Conservation (phyloP, 2,888 invertebrate species). For the Nineta flava region DNA sequence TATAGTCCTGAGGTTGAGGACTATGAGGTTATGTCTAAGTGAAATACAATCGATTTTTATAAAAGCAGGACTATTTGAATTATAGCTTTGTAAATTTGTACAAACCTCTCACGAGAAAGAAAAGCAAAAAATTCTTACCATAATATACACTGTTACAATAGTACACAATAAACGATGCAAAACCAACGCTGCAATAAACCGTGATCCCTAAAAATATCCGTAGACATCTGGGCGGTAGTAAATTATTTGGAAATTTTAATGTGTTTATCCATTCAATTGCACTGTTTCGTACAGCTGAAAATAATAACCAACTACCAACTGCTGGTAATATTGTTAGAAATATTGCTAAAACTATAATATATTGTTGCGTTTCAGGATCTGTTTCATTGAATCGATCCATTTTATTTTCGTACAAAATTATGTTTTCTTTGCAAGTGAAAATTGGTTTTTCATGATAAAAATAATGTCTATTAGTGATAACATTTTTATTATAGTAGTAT, state of each 20-base stretch:
- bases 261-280: neutral
- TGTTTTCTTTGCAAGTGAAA: too few relatives aligned
- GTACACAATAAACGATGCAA: slow-evolving; percentile 2
- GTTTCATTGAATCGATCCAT: neutral
- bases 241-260: neutral
- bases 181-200: neutral
- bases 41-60: too few relatives aligned
- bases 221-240: neutral
- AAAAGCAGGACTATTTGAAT: too few relatives aligned
- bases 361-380: neutral
- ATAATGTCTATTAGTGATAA: too few relatives aligned
- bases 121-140: neutral
- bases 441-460: too few relatives aligned
- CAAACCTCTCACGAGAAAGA: too few relatives aligned
- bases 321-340: neutral
- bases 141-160: neutral
- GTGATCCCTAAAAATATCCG: neutral
- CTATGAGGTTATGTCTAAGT: too few relatives aligned
- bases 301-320: neutral
- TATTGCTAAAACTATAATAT: neutral
- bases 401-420: too few relatives aligned
- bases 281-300: neutral
- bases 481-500: too few relatives aligned
- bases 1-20: too few relatives aligned
- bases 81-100: too few relatives aligned